Conservation (phyloP, 1,140 invertebrate genomes). For the Drosophila prosaltans region DNA sequence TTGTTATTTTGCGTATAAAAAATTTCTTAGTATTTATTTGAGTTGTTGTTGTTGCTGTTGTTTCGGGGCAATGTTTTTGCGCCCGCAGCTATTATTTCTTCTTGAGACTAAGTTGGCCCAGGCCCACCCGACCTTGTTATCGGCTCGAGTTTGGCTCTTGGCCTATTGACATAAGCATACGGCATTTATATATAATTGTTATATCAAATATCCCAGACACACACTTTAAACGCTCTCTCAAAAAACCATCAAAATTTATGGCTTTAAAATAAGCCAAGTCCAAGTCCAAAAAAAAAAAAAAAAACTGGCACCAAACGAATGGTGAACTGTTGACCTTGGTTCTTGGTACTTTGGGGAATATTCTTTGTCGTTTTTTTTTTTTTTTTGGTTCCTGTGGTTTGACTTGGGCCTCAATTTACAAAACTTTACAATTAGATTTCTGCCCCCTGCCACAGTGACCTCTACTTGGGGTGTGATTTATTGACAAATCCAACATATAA, state of each 20-base stretch:
- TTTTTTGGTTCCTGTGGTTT: conserved; percentile 1
- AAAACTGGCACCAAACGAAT: background rate
- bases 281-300: conserved; percentile 21
- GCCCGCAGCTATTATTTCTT: conserved; percentile 58
- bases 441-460: conserved; percentile 35
- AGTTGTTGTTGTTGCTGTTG: conserved; percentile 13
- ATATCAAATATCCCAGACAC: conserved; percentile 70
- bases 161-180: conserved; percentile 66
- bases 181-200: conserved; percentile 76
- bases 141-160: conserved; percentile 46
- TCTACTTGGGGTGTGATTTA: conserved; percentile 59
- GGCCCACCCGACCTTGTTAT: conserved; percentile 34
- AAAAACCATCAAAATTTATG: conserved; percentile 70
- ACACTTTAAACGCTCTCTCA: conserved; percentile 68
- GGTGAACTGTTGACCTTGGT: conserved; percentile 17
- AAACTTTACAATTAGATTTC: conserved; percentile 79
- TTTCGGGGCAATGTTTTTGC: conserved; percentile 47
- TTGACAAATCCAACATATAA: conserved; percentile 60
- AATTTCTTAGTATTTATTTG: conserved; percentile 52
- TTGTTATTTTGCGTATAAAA: conserved; percentile 49
- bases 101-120: conserved; percentile 26
- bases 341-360: background rate
- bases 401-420: conserved; percentile 50
- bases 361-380: background rate
- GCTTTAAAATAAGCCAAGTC: conserved; percentile 68